Evolutionary conservation across 1,140 invertebrate species (phyloP), one percentile per base, ranked within the genome.

Genomic region (Lethrus apterus): DNA sequence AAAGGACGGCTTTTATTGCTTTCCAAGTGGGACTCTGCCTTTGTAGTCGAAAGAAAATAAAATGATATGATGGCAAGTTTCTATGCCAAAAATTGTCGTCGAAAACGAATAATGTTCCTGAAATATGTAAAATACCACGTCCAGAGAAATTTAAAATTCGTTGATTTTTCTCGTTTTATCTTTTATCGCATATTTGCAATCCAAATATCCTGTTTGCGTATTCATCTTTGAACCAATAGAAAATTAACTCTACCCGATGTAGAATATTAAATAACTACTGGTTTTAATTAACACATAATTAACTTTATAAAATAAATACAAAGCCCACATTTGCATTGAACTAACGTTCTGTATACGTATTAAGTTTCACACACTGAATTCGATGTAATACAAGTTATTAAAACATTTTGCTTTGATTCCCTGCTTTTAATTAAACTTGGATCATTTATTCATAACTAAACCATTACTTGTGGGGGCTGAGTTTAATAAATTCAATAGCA

Each of bases 1-100:
- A 31, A 31, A 31, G 30, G 30, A 31, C 14, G 30, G 14, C 30
- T 31, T 31, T 31, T 31, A 31, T 31, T 31, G 30, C 30, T 11
- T 11, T 31, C 30, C 14, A 14, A 31, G 30, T 31, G 3, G 30
- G 14, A 31, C n/a, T 31, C 14, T 14, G 30, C 30, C 14, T 31
- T 31, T 31, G 30, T 11, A 26, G 4, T 31, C 30, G 14, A 31
- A 31, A 31, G 30, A 31, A 31, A 31, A 31, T 31, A 31, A 31
- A 31, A 31, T 14, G 30, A n/a, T n/a, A 26, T 5, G 30, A 31
- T 10, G 14, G 30, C n/a, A 11, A 10, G 30, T 14, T 26, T 4
- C 23, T 31, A 31, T 31, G 14, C 14, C 30, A 31, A 31, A 31
- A 31, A 11, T 14, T 11, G n/a, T 31, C 23, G n/a, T 31, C 14